Percentiles rank a stretch among this genome's conserved stretches.
Evolutionary conservation across 2,113 vertebrate species (phyloP).

Genomic region (Sinocyclocheilus grahami): DNA sequence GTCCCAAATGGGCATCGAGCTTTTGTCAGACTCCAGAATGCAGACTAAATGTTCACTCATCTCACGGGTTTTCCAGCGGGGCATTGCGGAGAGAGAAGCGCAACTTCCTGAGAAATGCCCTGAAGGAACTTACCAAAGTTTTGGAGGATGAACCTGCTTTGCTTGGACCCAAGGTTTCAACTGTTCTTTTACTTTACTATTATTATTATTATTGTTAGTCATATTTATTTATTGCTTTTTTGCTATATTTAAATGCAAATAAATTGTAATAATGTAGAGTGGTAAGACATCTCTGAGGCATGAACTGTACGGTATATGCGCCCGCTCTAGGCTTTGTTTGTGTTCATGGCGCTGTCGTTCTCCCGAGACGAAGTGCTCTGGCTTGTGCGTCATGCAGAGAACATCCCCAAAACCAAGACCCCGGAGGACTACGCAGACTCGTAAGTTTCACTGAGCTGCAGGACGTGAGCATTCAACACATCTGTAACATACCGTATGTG

Average conservation of each 20-base stretch:
- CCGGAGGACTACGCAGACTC: constrained; percentile 86
- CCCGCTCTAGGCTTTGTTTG: constrained; percentile 79
- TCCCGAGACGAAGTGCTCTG: constrained; percentile 91
- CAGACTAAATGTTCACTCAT: background rate
- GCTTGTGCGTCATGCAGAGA: constrained; percentile 87
- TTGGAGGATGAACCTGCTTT: constrained; percentile 88
- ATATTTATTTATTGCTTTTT: too few relatives aligned
- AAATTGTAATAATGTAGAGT: too few relatives aligned
- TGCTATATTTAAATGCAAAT: too few relatives aligned
- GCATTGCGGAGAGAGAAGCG: constrained; percentile 84
- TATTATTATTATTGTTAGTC: too few relatives aligned
- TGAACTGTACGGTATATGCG: too few relatives aligned
- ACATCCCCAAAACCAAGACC: constrained; percentile 87
- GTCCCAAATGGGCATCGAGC: background rate
- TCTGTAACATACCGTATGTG: too few relatives aligned
- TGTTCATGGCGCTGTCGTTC: constrained; percentile 91
- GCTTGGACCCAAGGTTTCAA: constrained; percentile 86
- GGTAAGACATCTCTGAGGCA: too few relatives aligned
- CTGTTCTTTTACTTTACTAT: too few relatives aligned
- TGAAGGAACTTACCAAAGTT: constrained; percentile 83
- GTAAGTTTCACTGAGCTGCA: constrained; percentile 64
- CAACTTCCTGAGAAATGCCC: constrained; percentile 76
- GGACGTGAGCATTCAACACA: background rate
- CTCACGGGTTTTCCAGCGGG: constrained; percentile 71
- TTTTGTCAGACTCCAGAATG: background rate